These are phyloP conservation scores for Ambastaia sidthimunki DNA, from an alignment of 2,797 vertebrate species.

Conservation along the genomic window DNA sequence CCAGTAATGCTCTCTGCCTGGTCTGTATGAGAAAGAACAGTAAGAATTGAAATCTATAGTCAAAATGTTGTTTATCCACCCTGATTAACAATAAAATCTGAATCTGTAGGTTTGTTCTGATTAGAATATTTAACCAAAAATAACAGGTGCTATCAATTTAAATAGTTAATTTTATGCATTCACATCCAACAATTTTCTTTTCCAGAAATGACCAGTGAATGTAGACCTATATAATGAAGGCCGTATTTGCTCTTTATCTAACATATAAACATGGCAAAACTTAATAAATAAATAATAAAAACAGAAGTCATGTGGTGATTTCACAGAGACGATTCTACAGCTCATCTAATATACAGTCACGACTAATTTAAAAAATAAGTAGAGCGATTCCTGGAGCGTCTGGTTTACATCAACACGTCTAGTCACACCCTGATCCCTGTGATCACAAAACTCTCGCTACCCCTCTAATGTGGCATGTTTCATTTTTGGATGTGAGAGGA, in stretches of 20 bases:
- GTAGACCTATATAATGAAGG: neutral
- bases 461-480: slow-evolving; percentile 1
- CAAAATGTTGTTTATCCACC: neutral
- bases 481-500: neutral
- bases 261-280: too few species aligned
- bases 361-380: neutral
- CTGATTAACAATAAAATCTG: neutral
- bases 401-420: slow-evolving; percentile 15
- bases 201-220: neutral
- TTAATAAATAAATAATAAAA: neutral
- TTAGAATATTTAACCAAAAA: slow-evolving; percentile 20
- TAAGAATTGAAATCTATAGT: neutral
- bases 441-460: slow-evolving; percentile 4
- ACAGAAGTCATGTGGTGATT: neutral
- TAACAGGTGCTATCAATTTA: neutral
- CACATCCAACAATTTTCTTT: neutral
- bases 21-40: neutral
- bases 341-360: neutral
- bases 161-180: neutral
- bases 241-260: neutral
- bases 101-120: neutral
- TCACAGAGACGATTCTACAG: neutral
- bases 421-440: neutral
- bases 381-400: neutral
- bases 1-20: slow-evolving; percentile 23